A percentile compares a stretch with the other conserved stretches of the same genome.
These are phyloP conservation scores for Xenops minutus DNA, from an alignment of 2,797 vertebrate genomes.

Conservation along the genomic window DNA sequence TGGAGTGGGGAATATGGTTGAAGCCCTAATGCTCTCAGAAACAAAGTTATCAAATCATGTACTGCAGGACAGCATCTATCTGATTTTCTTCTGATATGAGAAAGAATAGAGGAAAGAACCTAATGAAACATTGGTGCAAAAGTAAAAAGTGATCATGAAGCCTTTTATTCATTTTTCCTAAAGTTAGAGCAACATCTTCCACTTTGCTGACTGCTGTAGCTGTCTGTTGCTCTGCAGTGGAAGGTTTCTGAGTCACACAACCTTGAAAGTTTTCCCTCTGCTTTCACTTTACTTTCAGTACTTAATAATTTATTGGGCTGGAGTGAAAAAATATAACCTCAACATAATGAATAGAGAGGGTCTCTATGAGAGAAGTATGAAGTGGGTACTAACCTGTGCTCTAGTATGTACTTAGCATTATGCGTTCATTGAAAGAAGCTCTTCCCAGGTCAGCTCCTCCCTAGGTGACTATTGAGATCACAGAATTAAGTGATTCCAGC, in stretches of 20 bases:
- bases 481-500: background rate
- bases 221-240: background rate
- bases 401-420: background rate
- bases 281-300: background rate
- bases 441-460: background rate
- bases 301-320: slow-evolving; percentile 20
- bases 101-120: background rate
- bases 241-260: background rate
- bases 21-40: background rate
- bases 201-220: background rate
- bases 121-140: background rate
- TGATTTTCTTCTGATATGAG: background rate
- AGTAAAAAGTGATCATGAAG: background rate
- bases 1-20: background rate
- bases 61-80: background rate
- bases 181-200: background rate
- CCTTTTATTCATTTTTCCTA: background rate
- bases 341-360: background rate
- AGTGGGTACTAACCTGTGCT: background rate
- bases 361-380: background rate
- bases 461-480: background rate
- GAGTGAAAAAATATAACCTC: background rate
- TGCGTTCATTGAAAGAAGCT: background rate
- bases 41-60: background rate
- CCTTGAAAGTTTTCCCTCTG: background rate